Evolutionary conservation across 2,113 vertebrate species (phyloP), one percentile per base, ranked within the genome.

Genomic region (Natator depressus): DNA sequence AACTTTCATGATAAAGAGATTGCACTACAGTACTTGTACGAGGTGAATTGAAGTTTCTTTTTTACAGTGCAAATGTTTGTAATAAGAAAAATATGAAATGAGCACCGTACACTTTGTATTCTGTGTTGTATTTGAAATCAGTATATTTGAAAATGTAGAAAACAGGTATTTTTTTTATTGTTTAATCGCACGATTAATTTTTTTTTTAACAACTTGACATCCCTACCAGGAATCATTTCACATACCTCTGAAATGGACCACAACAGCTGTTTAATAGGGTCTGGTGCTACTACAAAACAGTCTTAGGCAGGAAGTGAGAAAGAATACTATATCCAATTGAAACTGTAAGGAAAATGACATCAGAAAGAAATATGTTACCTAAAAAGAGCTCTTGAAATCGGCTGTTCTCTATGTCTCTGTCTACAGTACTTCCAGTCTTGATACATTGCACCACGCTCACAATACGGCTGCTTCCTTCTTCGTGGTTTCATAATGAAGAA

Each of bases 241-340:
- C 38, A 46, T 5, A 20, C 12, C 53, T 24, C 65, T 35, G 22
- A 51, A 76, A 25, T 29, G 25, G 1, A 2, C 4, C 2, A 25
- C 35, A 25, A 25, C 16, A 49, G 84, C 2, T 0, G 0, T 2
- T 14, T 9, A 3, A 13, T 46, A 54, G 31, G 0, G 0, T 2
- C 1, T 10, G 0, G 22, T n/a, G 50, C 13, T 72, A 17, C 38
- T 9, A 11, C 20, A 4, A 24, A 47, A 10, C 25, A 19, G 82
- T 16, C 42, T 14, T 11, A 84, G 49, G 54, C 57, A 11, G 17
- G 1, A 14, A 1, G 25, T 31, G 65, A 62, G 85, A 47, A 78
- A 49, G 20, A 3, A 14, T 5, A 2, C 4, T 0, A 0, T 29
- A 5, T 19, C 54, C 46, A 35, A 35, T 6, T 3, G 42, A 0